phyloP scores from a whole-genome alignment of 2,888 invertebrate genomes.

The Diadegma fenestrale region DNA sequence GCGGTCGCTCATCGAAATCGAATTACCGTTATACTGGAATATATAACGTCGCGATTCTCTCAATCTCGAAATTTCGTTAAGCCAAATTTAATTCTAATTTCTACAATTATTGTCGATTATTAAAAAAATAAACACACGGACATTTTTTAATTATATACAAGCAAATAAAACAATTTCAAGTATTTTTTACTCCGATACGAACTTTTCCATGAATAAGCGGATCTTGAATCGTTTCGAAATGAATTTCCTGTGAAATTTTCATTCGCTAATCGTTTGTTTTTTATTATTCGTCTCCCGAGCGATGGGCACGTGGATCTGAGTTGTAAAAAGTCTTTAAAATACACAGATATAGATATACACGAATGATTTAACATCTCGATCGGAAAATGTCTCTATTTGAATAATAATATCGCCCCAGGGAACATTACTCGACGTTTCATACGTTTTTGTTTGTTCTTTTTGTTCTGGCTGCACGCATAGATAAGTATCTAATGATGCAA shows the following conservation, averaged over 20 bases:
- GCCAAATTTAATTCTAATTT: not conserved
- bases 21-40: constrained; percentile 67
- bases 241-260: not conserved
- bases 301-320: constrained; percentile 25
- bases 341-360: constrained; percentile 10
- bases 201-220: not conserved
- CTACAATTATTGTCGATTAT: not conserved
- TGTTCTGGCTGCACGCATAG: constrained; percentile 55
- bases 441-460: constrained; percentile 23
- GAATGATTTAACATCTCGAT: constrained; percentile 20
- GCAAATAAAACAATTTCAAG: not conserved
- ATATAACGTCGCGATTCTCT: constrained; percentile 47
- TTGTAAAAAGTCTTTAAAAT: constrained; percentile 16
- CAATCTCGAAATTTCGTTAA: constrained; percentile 23
- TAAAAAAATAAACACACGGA: too few species aligned
- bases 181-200: not conserved
- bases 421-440: constrained; percentile 43
- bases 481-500: constrained; percentile 66
- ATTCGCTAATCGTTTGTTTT: constrained; percentile 37
- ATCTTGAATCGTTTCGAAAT: not conserved
- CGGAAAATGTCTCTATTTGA: constrained; percentile 56
- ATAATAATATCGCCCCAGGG: constrained; percentile 54
- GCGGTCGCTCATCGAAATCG: constrained; percentile 69
- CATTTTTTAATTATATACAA: not conserved
- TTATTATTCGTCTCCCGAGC: constrained; percentile 58